phyloP scores from a whole-genome alignment of 2,888 invertebrate species.

The Schizotus pectinicornis region DNA sequence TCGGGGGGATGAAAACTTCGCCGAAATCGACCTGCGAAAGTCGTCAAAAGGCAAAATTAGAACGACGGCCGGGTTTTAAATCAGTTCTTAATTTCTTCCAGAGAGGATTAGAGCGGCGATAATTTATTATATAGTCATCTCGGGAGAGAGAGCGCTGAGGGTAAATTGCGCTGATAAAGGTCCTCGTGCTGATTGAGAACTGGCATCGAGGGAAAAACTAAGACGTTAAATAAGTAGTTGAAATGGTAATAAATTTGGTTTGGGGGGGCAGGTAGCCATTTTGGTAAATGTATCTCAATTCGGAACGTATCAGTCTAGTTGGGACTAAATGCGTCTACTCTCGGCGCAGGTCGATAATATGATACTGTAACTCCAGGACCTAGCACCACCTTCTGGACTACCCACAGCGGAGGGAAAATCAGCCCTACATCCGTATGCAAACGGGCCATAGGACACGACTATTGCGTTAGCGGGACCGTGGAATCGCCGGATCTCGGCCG shows the following conservation, averaged over 20 bases:
- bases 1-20: constrained; percentile 79
- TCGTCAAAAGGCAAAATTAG: constrained; percentile 13
- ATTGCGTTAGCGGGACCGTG: constrained; percentile 3
- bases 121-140: not conserved
- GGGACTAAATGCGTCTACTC: constrained; percentile 33
- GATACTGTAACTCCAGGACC: constrained; percentile 47
- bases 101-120: not conserved
- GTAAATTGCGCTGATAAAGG: constrained; percentile 18
- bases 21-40: constrained; percentile 83
- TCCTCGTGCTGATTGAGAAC: constrained; percentile 23
- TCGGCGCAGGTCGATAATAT: constrained; percentile 55
- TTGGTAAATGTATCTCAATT: constrained; percentile 30
- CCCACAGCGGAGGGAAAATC: constrained; percentile 23
- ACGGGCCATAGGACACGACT: constrained; percentile 10
- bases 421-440: constrained; percentile 21
- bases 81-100: constrained; percentile 13
- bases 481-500: constrained; percentile 11
- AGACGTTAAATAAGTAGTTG: constrained; percentile 26
- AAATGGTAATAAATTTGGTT: constrained; percentile 20
- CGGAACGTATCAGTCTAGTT: constrained; percentile 29
- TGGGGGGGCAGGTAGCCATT: constrained; percentile 27
- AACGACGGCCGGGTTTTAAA: not conserved
- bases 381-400: constrained; percentile 49
- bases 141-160: not conserved
- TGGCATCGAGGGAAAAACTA: constrained; percentile 17